Evolutionary conservation across 2,113 vertebrate species (phyloP).

Genomic region (Alosa alosa): DNA sequence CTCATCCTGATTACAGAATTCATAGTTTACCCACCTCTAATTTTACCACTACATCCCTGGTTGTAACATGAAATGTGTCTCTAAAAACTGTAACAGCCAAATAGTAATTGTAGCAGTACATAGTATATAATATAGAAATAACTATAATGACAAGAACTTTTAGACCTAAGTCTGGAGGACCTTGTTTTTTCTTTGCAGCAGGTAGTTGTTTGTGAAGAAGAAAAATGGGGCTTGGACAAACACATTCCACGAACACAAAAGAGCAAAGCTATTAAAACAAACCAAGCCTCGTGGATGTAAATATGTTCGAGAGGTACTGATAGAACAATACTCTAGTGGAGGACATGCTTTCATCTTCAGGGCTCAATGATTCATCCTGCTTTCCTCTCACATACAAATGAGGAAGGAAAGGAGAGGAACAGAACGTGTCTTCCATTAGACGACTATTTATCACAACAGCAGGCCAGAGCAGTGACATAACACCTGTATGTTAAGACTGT

Average conservation of each 20-base stretch:
- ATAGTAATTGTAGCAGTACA: too few relatives aligned
- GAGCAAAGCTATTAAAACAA: background rate
- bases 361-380: constrained; percentile 23
- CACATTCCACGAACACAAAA: background rate
- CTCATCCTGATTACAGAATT: too few relatives aligned
- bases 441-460: constrained; percentile 14
- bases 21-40: too few relatives aligned
- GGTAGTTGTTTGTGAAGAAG: background rate
- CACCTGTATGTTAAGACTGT: background rate
- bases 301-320: background rate
- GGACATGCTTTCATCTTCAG: constrained; percentile 7
- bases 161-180: too few relatives aligned
- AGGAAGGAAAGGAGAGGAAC: background rate
- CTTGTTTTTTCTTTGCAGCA: background rate
- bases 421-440: constrained; percentile 17
- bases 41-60: too few relatives aligned
- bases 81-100: too few relatives aligned
- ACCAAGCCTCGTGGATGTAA: background rate
- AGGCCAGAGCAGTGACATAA: background rate
- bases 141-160: background rate
- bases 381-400: background rate
- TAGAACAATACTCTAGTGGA: background rate
- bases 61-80: too few relatives aligned
- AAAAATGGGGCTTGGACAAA: background rate
- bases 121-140: background rate